Evolutionary conservation across 2,888 invertebrate species (phyloP).

Genomic region (Antheraea assamensis): DNA sequence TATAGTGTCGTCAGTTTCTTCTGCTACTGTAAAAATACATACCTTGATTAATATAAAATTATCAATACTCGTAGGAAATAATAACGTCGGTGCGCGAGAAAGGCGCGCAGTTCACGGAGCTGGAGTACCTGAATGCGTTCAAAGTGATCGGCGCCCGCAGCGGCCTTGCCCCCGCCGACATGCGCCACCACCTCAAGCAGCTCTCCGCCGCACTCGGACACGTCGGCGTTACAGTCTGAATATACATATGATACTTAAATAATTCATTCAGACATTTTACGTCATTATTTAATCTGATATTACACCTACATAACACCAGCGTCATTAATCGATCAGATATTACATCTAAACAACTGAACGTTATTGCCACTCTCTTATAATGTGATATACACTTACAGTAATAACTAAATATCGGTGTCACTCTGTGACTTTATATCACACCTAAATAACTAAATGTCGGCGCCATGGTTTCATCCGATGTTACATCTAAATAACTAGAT

Average conservation of each 20-base stretch:
- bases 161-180: constrained; percentile 76
- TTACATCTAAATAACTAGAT: not conserved
- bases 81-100: constrained; percentile 91
- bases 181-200: constrained; percentile 88
- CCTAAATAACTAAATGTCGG: not conserved
- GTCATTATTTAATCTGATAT: not conserved
- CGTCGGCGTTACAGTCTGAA: constrained; percentile 87
- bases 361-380: constrained; percentile 86
- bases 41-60: not conserved
- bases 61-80: constrained; percentile 85
- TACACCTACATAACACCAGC: not conserved
- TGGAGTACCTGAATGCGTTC: constrained; percentile 94
- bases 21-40: no score
- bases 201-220: constrained; percentile 93
- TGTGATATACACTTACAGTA: no score
- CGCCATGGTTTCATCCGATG: not conserved
- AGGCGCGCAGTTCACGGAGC: constrained; percentile 92
- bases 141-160: constrained; percentile 88
- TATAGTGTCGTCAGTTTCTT: no score
- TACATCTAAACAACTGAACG: constrained; percentile 56
- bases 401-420: not conserved
- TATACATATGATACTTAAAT: not conserved
- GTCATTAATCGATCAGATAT: not conserved
- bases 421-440: no score
- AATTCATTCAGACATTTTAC: not conserved